Percentiles rank a stretch among this genome's conserved stretches.
Conservation (phyloP, 2,888 invertebrate species). For the Amphimallon solstitiale region DNA sequence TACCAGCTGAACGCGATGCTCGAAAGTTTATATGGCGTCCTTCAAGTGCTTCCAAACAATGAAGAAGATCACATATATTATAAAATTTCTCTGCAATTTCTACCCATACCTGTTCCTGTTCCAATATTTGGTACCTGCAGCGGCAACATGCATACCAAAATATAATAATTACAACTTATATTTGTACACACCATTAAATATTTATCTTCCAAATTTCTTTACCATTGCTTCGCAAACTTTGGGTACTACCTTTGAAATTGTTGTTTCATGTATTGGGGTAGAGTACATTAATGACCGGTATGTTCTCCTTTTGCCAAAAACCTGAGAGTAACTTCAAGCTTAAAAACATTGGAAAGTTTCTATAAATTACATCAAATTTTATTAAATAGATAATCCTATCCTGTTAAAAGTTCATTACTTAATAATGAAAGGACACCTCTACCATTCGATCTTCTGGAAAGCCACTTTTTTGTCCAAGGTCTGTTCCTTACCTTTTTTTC, state of each 20-base stretch:
- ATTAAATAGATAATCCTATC: not conserved
- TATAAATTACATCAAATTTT: too few relatives aligned
- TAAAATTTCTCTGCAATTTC: too few relatives aligned
- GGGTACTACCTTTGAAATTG: not conserved
- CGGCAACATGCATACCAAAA: too few relatives aligned
- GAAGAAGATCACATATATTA: slow-evolving; percentile 45
- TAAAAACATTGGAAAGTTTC: not conserved
- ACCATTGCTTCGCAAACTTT: not conserved
- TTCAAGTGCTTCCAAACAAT: slow-evolving; percentile 46
- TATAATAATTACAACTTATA: too few relatives aligned
- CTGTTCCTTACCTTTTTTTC: not conserved
- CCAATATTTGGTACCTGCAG: too few relatives aligned
- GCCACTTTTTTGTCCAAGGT: not conserved
- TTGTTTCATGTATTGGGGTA: not conserved
- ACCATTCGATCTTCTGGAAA: not conserved
- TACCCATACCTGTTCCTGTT: too few relatives aligned
- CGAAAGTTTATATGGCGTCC: slow-evolving; percentile 41
- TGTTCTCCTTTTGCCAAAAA: not conserved
- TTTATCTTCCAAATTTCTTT: not conserved
- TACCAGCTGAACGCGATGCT: slow-evolving; percentile 38
- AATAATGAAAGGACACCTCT: not conserved
- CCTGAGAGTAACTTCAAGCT: not conserved
- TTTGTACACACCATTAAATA: not conserved
- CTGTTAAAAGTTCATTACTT: not conserved
- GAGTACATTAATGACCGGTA: not conserved